Evolutionary conservation across 2,888 invertebrate species (phyloP), one percentile per base, ranked within the genome.

Genomic region (Caenorhabditis virilis): DNA sequence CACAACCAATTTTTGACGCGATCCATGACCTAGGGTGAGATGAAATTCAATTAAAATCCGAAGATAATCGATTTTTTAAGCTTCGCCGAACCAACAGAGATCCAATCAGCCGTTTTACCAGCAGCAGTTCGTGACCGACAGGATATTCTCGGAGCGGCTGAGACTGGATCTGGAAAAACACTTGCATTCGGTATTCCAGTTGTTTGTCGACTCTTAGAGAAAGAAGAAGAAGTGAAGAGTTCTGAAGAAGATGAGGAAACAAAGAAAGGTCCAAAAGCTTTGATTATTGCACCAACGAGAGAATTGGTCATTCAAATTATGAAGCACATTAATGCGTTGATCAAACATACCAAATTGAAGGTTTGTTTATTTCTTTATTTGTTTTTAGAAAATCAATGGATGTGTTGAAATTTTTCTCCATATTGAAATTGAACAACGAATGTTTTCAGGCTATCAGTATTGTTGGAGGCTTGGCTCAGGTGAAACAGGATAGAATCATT

Each of bases 161-260:
- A 97, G 87, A 98, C 98, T 0, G 98, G 98, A 0, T 95, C 95
- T 85, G 98, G 98, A 0, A 98, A 98, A 87, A 98, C 98, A 0
- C 86, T 98, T 50, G 97, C 97, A 0, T 98, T 97, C 86, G 95
- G 92, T 0, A 90, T 98, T 59, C 98, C 98, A 11, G 90, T 98
- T 39, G 85, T 98, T 57, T 68, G 69, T 45, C 69, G 74, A 26
- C 74, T 79, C 51, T 61, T 78, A 9, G 68, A 67, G n/a, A 48
- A 43, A 25, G 51, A 27, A 13, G 51, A 43, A 25, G 45, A 7
- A 16, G 2, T 20, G 38, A 20, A 43, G 13, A 22, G 52, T 25
- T 2, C 9, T 23, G 43, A 42, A 30, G 48, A 3, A 18, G 15
- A n/a, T 16, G 18, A 25, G 9, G 43, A 43, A 20, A 7, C 11